These are phyloP conservation scores for Laterallus jamaicensis DNA, from an alignment of 2,113 vertebrate genomes.

Conservation along the genomic window DNA sequence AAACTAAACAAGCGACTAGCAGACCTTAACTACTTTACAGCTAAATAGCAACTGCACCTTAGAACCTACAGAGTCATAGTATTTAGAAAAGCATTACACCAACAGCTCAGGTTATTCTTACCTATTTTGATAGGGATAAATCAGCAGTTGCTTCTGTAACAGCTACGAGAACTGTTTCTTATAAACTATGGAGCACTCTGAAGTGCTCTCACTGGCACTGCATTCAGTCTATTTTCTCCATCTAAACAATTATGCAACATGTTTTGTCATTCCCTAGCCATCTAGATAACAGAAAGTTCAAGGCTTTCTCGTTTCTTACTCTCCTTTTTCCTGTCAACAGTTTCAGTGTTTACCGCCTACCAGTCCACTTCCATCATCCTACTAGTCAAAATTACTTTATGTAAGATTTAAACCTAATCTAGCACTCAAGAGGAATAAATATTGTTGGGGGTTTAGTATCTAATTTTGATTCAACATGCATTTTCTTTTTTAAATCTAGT, in stretches of 20 bases:
- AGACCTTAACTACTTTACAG: background rate
- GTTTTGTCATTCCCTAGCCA: background rate
- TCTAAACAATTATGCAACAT: background rate
- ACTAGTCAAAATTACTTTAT: background rate
- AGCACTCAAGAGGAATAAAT: background rate
- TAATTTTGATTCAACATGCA: background rate
- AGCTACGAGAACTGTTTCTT: background rate
- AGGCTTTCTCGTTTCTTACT: background rate
- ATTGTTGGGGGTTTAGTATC: background rate
- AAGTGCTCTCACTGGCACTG: background rate
- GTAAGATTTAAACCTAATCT: background rate
- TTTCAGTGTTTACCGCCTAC: background rate
- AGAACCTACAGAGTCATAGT: background rate
- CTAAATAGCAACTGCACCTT: background rate
- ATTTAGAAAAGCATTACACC: background rate
- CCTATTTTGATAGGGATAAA: background rate
- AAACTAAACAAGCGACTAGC: background rate
- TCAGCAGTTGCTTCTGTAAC: rapidly evolving
- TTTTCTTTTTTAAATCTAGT: background rate
- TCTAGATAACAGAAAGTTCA: background rate
- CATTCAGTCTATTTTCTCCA: background rate
- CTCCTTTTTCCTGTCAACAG: background rate
- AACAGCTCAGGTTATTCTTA: background rate
- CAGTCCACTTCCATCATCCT: background rate
- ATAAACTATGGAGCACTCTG: background rate